Conservation (phyloP, 2,888 invertebrate species). For the Aporophyla lueneburgensis region DNA sequence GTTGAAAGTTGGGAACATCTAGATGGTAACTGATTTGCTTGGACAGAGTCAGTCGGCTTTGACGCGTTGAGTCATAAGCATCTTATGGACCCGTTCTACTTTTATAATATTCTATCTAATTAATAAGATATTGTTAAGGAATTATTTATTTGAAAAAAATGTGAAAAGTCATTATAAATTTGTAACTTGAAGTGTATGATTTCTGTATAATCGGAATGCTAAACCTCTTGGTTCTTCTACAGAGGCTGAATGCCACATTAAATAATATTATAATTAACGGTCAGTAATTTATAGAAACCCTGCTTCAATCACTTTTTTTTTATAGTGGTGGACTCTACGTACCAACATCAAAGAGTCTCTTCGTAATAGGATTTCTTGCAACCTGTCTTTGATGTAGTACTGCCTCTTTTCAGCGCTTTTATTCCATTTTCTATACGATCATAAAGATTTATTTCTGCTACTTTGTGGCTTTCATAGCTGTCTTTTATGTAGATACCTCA, state of each 20-base stretch:
- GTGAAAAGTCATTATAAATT: no score
- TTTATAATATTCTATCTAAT: background rate
- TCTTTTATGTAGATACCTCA: slow-evolving; percentile 19
- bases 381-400: slow-evolving; percentile 65
- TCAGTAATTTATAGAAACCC: background rate
- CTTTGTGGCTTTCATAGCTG: slow-evolving; percentile 34
- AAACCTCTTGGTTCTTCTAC: background rate
- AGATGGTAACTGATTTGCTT: background rate
- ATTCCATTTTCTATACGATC: slow-evolving; percentile 48
- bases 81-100: background rate
- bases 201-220: background rate
- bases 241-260: background rate
- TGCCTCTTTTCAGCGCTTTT: slow-evolving; percentile 60
- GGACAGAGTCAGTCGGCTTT: background rate
- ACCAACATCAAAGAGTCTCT: slow-evolving; percentile 66
- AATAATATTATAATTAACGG: background rate
- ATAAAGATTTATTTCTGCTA: slow-evolving; percentile 48
- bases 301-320: slow-evolving; percentile 1
- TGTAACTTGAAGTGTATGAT: background rate
- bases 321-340: slow-evolving; percentile 47
- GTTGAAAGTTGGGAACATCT: background rate
- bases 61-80: background rate
- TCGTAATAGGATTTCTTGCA: slow-evolving; percentile 66
- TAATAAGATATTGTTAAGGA: no score
- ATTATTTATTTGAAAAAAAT: no score